phyloP scores from a whole-genome alignment of 2,888 invertebrate species.

The Megalurothrips usitatus region DNA sequence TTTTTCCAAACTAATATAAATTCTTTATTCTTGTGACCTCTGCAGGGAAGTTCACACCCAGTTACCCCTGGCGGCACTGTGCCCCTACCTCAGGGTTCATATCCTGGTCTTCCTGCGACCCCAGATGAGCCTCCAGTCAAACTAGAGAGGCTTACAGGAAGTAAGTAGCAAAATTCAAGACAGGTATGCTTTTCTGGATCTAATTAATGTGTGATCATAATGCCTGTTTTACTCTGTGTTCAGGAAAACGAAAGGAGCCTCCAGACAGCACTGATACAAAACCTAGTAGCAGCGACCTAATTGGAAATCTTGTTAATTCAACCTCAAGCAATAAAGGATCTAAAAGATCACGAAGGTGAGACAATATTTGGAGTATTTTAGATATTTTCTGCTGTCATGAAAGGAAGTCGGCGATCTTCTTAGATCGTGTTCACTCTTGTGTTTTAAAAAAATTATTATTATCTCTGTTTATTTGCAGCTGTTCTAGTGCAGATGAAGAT shows the following conservation, averaged over 20 bases:
- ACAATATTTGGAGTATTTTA: conserved; percentile 56
- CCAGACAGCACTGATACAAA: conserved; percentile 64
- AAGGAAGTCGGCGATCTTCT: background rate
- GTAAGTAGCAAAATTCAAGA: conserved; percentile 48
- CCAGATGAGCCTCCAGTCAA: conserved; percentile 58
- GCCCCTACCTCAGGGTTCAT: conserved; percentile 48
- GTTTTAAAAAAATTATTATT: conserved; percentile 14
- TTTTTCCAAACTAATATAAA: conserved; percentile 21
- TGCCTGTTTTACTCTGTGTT: conserved; percentile 34
- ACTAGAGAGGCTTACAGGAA: conserved; percentile 60
- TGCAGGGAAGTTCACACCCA: conserved; percentile 48
- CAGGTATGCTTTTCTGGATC: background rate
- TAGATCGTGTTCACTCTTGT: background rate
- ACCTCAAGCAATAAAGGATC: conserved; percentile 47
- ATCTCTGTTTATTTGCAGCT: conserved; percentile 36
- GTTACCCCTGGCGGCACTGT: conserved; percentile 44
- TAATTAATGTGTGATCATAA: background rate
- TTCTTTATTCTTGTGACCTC: conserved; percentile 34
- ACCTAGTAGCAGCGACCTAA: conserved; percentile 54
- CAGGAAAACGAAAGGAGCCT: conserved; percentile 80
- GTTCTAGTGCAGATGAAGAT: conserved; percentile 79
- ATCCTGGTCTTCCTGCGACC: conserved; percentile 51
- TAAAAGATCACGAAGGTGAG: conserved; percentile 66
- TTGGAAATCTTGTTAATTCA: conserved; percentile 49
- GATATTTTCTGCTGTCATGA: conserved; percentile 42